phyloP scores from a whole-genome alignment of 2,888 invertebrate genomes.

The Dryocosmus kuriphilus region DNA sequence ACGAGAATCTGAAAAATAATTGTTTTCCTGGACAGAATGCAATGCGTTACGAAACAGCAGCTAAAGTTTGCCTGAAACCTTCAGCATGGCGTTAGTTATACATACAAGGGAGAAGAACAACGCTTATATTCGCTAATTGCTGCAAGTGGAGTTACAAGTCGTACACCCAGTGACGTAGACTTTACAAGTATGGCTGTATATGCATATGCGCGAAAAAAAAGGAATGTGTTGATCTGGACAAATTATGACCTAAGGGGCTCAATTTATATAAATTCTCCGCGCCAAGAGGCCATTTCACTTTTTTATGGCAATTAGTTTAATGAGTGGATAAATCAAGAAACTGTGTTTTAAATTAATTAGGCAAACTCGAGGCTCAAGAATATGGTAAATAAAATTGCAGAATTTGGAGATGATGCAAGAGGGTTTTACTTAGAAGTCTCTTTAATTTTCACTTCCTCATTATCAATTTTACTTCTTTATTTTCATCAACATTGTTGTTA shows the following conservation, averaged over 20 bases:
- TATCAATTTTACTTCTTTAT: not conserved
- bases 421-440: not conserved
- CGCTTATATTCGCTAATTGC: conserved; percentile 35
- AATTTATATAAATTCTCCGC: conserved; percentile 35
- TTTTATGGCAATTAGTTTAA: conserved; percentile 34
- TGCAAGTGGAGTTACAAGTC: conserved; percentile 32
- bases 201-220: conserved; percentile 11
- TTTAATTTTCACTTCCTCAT: not conserved
- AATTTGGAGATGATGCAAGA: conserved; percentile 28
- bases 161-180: conserved; percentile 12
- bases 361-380: not conserved
- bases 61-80: conserved; percentile 15
- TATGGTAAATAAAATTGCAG: conserved; percentile 9
- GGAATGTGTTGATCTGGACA: conserved; percentile 28
- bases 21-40: not conserved
- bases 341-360: conserved; percentile 18
- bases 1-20: not conserved
- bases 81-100: conserved; percentile 15
- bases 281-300: conserved; percentile 19
- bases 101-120: conserved; percentile 28
- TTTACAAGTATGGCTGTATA: not conserved
- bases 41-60: not conserved
- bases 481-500: not conserved
- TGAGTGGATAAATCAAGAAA: conserved; percentile 25
- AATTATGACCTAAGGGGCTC: conserved; percentile 29